These are phyloP conservation scores for Paralichthys olivaceus DNA, from an alignment of 2,113 vertebrate genomes.

Conservation along the genomic window DNA sequence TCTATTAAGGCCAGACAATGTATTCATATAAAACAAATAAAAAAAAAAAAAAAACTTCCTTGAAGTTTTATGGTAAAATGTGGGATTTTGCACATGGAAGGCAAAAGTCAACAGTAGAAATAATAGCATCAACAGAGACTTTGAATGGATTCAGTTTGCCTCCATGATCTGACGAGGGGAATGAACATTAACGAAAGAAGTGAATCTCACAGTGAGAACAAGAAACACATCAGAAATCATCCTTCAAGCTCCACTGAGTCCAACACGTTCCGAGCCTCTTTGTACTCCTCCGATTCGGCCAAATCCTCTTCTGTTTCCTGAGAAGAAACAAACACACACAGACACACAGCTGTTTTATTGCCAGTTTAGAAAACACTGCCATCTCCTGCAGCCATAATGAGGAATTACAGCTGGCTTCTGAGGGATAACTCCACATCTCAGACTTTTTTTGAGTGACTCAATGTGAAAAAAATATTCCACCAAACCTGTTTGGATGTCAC, in stretches of 20 bases:
- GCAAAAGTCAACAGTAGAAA: conserved; percentile 54
- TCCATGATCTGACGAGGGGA: conserved; percentile 78
- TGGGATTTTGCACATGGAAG: conserved; percentile 39
- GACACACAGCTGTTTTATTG: conserved; percentile 23
- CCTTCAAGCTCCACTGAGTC: conserved; percentile 93
- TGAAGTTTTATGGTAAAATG: conserved; percentile 50
- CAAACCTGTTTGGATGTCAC: not conserved
- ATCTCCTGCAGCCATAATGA: not conserved
- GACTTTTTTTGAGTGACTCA: not conserved
- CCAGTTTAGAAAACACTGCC: not conserved
- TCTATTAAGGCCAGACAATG: not conserved
- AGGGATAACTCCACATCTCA: not conserved
- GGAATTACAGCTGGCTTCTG: not conserved
- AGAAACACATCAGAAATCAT: conserved; percentile 76
- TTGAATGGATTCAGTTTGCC: conserved; percentile 41
- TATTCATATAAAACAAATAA: not conserved
- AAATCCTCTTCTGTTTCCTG: conserved; percentile 93
- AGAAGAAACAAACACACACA: conserved; percentile 57
- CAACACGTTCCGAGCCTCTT: conserved; percentile 88
- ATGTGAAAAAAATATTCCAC: not conserved
- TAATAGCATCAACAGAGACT: conserved; percentile 55
- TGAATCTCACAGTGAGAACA: conserved; percentile 68
- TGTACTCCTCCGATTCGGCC: conserved; percentile 91
- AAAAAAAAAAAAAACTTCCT: not conserved
- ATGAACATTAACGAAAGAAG: conserved; percentile 80